Conservation (phyloP, 2,113 vertebrate species). For the Phyllopteryx taeniolatus region DNA sequence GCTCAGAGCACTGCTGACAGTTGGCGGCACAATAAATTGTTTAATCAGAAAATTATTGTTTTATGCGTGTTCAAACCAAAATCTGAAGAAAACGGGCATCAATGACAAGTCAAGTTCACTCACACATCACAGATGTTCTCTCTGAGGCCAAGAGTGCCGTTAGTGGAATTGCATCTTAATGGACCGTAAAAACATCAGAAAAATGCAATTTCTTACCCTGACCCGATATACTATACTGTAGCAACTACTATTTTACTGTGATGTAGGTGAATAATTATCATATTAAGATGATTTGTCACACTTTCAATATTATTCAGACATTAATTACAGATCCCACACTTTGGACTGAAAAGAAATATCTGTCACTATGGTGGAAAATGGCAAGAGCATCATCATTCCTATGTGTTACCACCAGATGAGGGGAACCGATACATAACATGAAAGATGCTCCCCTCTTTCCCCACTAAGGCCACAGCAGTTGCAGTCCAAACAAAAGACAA, state of each 20-base stretch:
- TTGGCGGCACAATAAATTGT: constrained; percentile 32
- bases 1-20: constrained; percentile 21
- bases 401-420: not conserved
- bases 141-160: not conserved
- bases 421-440: not conserved
- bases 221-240: constrained; percentile 30
- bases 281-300: constrained; percentile 40
- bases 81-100: constrained; percentile 8
- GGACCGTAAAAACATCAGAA: constrained; percentile 34
- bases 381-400: not conserved
- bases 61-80: constrained; percentile 18
- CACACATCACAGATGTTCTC: constrained; percentile 2
- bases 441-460: not conserved
- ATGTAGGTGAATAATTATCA: constrained; percentile 44
- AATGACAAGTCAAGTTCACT: constrained; percentile 11
- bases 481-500: not conserved
- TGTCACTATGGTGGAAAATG: not conserved
- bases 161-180: constrained; percentile 15
- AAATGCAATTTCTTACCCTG: constrained; percentile 14
- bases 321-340: constrained; percentile 51
- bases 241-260: constrained; percentile 23
- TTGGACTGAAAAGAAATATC: constrained; percentile 17
- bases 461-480: not conserved
- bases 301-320: constrained; percentile 38
- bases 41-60: constrained; percentile 34